Evolutionary conservation across 2,797 vertebrate species (phyloP), one percentile per base, ranked within the genome.

Genomic region (Synanceia verrucosa): DNA sequence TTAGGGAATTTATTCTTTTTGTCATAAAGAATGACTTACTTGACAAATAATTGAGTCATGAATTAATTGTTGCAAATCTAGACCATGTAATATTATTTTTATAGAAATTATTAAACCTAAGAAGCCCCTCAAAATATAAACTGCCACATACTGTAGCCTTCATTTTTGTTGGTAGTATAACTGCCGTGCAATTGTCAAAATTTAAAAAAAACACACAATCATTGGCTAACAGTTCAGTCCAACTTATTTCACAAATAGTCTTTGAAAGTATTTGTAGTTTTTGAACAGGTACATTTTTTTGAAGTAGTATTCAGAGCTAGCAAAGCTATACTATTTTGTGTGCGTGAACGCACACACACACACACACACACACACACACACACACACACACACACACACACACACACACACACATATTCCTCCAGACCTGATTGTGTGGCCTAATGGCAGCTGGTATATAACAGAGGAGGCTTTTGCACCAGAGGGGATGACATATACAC

Each of bases 361-460:
- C n/a, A n/a, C n/a, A n/a, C n/a, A 39, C 16, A 65, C 14, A 43
- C 29, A 36, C 47, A 58, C 33, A 60, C 16, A 23, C n/a, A 37
- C 52, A 63, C 47, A 52, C 46, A 46, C 14, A 59, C 50, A 39
- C 50, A 63, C 47, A 52, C 28, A 47, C 16, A 53, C 47, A 46
- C n/a, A 46, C 10, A 34, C 44, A 51, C 62, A 55, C 21, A 36
- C 39, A 61, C 44, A 52, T 39, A 36, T 56, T 73, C 74, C 65
- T 70, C n/a, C 47, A 70, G 75, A 79, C 76, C 76, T 65, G 56
- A 77, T 81, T 79, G 51, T 70, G 34, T 82, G 68, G 61, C 65
- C 71, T 79, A 82, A 84, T 84, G 79, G 84, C 85, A 87, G 79
- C 79, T 79, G 81, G 70, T 81, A 79, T 78, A 82, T 78, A 79